Percentiles rank a stretch among this genome's conserved stretches.
Evolutionary conservation across 2,113 vertebrate species (phyloP).

Genomic region (Oreochromis spilurus): DNA sequence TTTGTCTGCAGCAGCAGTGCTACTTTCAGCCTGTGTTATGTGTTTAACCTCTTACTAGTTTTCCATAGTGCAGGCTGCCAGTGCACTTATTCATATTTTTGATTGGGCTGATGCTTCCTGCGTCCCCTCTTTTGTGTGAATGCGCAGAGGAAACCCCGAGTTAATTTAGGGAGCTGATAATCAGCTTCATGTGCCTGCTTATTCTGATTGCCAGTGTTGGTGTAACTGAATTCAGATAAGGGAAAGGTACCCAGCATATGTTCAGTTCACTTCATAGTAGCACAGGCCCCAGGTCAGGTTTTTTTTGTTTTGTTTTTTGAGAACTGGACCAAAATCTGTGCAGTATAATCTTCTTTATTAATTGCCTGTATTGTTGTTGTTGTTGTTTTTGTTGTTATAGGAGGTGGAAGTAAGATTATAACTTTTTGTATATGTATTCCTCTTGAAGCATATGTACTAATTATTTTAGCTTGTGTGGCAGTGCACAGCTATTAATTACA

Average conservation of each 20-base stretch:
- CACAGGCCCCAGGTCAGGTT: background rate
- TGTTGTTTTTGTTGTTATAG: background rate
- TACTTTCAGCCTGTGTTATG: background rate
- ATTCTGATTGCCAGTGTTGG: background rate
- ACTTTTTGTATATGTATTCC: background rate
- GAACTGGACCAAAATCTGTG: background rate
- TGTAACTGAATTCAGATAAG: background rate
- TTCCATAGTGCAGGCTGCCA: background rate
- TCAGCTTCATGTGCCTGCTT: background rate
- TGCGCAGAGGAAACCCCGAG: background rate
- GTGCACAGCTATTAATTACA: background rate
- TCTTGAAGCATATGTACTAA: background rate
- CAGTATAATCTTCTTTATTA: background rate
- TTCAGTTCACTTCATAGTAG: background rate
- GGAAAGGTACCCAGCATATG: background rate
- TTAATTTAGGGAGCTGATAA: background rate
- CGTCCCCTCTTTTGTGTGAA: background rate
- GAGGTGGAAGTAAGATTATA: background rate
- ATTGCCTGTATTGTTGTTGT: background rate
- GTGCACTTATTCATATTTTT: background rate
- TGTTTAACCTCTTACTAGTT: background rate
- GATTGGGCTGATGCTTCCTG: background rate
- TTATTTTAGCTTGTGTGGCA: background rate
- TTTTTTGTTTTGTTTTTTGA: background rate
- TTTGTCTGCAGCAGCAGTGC: background rate